Evolutionary conservation across 2,113 vertebrate species (phyloP).

Genomic region (Cottus gobio): DNA sequence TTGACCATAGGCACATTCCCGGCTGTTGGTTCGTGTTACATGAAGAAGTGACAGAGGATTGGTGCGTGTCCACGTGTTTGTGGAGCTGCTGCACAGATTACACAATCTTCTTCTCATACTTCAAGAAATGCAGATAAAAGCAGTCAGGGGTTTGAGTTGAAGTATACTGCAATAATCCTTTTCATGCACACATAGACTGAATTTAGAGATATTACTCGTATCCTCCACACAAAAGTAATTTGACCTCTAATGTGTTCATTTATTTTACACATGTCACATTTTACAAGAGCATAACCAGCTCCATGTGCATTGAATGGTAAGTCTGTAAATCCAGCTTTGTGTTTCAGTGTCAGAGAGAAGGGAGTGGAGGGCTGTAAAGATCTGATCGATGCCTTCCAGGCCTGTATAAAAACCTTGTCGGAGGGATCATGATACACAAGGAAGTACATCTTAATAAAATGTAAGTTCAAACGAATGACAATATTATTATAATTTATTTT

Average conservation of each 20-base stretch:
- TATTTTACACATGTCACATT: neutral
- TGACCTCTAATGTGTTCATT: neutral
- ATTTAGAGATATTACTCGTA: slow-evolving; percentile 17
- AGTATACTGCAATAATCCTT: slow-evolving; percentile 40
- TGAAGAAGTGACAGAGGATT: slow-evolving; percentile 38
- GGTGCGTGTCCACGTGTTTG: slow-evolving; percentile 36
- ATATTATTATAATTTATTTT: neutral
- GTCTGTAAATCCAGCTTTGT: slow-evolving; percentile 32
- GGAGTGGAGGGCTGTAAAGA: slow-evolving; percentile 74
- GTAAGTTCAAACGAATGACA: slow-evolving; percentile 45
- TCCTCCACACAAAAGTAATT: neutral
- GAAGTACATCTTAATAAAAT: slow-evolving; percentile 15
- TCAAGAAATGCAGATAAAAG: slow-evolving; percentile 39
- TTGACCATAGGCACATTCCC: slow-evolving; percentile 34
- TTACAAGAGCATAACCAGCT: neutral
- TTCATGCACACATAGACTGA: slow-evolving; percentile 9
- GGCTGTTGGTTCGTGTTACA: slow-evolving; percentile 60
- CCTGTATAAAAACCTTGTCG: slow-evolving; percentile 78
- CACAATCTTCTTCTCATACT: slow-evolving; percentile 36
- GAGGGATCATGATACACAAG: slow-evolving; percentile 63
- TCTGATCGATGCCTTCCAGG: slow-evolving; percentile 81
- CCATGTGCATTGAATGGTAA: neutral
- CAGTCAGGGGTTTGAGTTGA: slow-evolving; percentile 17
- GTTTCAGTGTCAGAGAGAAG: slow-evolving; percentile 77
- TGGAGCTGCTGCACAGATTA: slow-evolving; percentile 51